Evolutionary conservation across 2,888 invertebrate species (phyloP).

Genomic region (Amphipyra berbera): DNA sequence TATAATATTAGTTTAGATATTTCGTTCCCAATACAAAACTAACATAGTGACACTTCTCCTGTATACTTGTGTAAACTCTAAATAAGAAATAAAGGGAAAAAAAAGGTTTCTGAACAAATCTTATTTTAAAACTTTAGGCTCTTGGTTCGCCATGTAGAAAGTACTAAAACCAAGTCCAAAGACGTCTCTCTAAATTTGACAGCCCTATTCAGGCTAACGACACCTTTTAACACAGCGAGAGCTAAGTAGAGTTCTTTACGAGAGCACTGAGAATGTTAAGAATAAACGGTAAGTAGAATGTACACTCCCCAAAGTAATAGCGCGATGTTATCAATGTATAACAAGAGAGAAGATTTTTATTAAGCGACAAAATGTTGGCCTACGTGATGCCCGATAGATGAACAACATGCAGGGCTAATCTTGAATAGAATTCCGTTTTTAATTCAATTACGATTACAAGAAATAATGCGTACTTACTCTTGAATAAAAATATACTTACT

Average conservation of each 20-base stretch:
- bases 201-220: constrained; percentile 31
- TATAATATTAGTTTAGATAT: too few relatives aligned
- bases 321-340: constrained; percentile 1
- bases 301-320: constrained; percentile 1
- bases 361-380: not conserved
- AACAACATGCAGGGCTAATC: too few relatives aligned
- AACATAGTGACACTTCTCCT: too few relatives aligned
- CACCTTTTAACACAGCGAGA: constrained; percentile 21
- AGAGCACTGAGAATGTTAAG: not conserved
- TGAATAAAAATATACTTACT: too few relatives aligned
- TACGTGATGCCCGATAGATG: too few relatives aligned
- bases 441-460: too few relatives aligned
- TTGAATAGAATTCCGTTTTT: too few relatives aligned
- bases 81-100: too few relatives aligned
- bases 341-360: not conserved
- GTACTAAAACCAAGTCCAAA: constrained; percentile 24
- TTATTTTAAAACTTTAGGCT: not conserved
- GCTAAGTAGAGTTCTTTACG: constrained; percentile 26
- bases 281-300: constrained; percentile 9
- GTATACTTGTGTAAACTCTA: too few relatives aligned
- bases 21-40: too few relatives aligned
- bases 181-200: constrained; percentile 27
- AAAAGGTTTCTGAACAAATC: not conserved
- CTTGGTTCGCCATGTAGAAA: not conserved
- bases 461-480: too few relatives aligned